Base-by-base conservation (phyloP, 2,888 invertebrate genomes). In the Invenusta paracnida region DNA sequence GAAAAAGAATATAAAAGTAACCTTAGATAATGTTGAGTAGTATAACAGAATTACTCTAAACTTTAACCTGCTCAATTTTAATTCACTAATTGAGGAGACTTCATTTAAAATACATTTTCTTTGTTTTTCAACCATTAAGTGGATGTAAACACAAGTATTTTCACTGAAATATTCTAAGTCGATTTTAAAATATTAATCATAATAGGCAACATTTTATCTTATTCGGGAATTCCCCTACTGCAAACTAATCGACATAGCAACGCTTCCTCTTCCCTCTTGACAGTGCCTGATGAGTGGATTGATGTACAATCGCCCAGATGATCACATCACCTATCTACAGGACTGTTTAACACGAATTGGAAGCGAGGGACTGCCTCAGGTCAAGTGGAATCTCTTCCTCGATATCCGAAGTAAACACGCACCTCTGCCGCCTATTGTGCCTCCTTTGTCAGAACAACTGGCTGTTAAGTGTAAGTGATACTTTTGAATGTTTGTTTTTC, bases 211-310 rank as follows among this genome's bases (percentile, higher is more conserved):
- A n/a, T n/a, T n/a, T n/a, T n/a, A n/a, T n/a, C n/a, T n/a, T n/a
- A n/a, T n/a, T n/a, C n/a, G n/a, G n/a, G n/a, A n/a, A n/a, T n/a
- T n/a, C n/a, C n/a, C n/a, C n/a, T n/a, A n/a, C n/a, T n/a, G n/a
- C n/a, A n/a, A n/a, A n/a, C n/a, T n/a, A n/a, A n/a, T n/a, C n/a
- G n/a, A n/a, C n/a, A n/a, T n/a, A n/a, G n/a, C n/a, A n/a, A n/a
- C n/a, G n/a, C n/a, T n/a, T n/a, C n/a, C n/a, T n/a, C n/a, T n/a
- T n/a, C n/a, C 84, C 25, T 67, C 88, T 29, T n/a, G n/a, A n/a
- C 89, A 92, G 92, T 92, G 92, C 87, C 88, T 92, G 73, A 92
- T 92, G 92, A 92, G 92, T 48, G 92, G 92, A 0, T 88, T 92
- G 86, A 92, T 92, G 90, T 92, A 92, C 89, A 91, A 92, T 87